Evolutionary conservation across 2,888 invertebrate genomes (phyloP).

Genomic region (Acanthoscelides obtectus): DNA sequence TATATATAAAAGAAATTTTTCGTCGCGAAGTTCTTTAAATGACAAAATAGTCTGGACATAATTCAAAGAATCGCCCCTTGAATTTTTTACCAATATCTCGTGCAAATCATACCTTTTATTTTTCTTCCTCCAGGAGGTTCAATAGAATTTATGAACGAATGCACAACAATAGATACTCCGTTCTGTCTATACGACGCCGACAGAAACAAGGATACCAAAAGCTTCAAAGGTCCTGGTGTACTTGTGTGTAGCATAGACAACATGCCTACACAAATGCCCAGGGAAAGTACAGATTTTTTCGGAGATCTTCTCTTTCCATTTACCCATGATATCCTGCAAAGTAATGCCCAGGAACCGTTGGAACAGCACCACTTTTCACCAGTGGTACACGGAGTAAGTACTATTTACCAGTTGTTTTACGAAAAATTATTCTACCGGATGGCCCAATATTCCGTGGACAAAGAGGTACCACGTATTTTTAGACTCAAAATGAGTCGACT

Average conservation of each 20-base stretch:
- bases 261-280: constrained; percentile 98
- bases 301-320: constrained; percentile 90
- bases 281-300: constrained; percentile 97
- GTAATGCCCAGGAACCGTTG: constrained; percentile 74
- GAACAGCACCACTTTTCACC: constrained; percentile 72
- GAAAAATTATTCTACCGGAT: too few species aligned
- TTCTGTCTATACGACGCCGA: constrained; percentile 99
- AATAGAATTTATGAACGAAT: constrained; percentile 99
- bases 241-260: constrained; percentile 99
- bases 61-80: too few species aligned
- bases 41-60: too few species aligned
- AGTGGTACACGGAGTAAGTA: constrained; percentile 63
- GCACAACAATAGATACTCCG: constrained; percentile 98
- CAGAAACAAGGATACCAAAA: constrained; percentile 93
- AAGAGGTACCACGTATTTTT: too few species aligned
- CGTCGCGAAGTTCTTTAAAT: too few species aligned
- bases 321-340: constrained; percentile 76
- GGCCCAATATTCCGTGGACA: too few species aligned
- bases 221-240: constrained; percentile 94
- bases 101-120: too few species aligned
- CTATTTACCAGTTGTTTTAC: too few species aligned
- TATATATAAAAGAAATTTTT: too few species aligned
- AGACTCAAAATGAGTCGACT: too few species aligned
- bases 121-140: constrained; percentile 32
- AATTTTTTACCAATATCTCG: too few species aligned